Percentiles rank a stretch among this genome's conserved stretches.
Conservation (phyloP, 2,113 vertebrate genomes). For the chimpanzee (Pan troglodytes) region NHGRI_mPanTro3-v2.1_pri NC_072409.2:6533001-6533500, state of each 20-base stretch:
- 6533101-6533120: background rate
- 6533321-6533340: background rate
- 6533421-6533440: constrained; percentile 37
- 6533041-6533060: rapidly evolving
- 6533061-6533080: rapidly evolving
- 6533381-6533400: rapidly evolving
- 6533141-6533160: background rate
- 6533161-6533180: background rate
- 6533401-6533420: background rate
- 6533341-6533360: background rate
- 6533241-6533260: background rate
- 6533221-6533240: background rate
- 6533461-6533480: constrained; percentile 53
- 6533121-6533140: background rate
- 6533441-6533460: constrained; percentile 30
- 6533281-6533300: background rate
- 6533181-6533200: background rate
- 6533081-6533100: rapidly evolving
- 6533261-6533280: background rate
- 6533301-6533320: background rate
- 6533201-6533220: background rate
- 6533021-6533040: background rate
- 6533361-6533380: background rate
- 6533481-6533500: constrained; percentile 61
- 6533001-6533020: rapidly evolving